These are phyloP conservation scores for Oreortyx pictus DNA, from an alignment of 2,797 vertebrate species.

Conservation along the genomic window DNA sequence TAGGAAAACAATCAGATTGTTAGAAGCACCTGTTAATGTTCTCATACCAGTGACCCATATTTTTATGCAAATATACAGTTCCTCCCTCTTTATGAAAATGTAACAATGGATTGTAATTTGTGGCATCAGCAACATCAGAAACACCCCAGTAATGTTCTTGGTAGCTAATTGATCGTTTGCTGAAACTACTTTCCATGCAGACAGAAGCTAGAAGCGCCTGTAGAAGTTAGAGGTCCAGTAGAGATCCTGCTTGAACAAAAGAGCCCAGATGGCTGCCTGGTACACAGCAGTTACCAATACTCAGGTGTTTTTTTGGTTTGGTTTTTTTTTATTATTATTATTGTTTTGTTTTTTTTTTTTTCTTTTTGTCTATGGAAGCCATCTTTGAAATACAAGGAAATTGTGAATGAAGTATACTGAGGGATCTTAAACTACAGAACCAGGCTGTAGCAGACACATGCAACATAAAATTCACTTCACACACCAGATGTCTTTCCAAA, in stretches of 20 bases:
- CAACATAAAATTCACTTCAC: neutral
- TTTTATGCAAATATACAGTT: constrained; percentile 2
- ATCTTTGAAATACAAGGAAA: constrained; percentile 4
- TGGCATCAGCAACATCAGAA: neutral
- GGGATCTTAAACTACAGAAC: neutral
- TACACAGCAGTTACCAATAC: neutral
- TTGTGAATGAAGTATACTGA: neutral
- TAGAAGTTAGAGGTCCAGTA: constrained; percentile 2
- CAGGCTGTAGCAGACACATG: neutral
- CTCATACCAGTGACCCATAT: neutral
- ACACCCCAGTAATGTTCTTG: neutral
- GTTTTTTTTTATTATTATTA: too few relatives aligned
- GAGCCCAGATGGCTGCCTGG: neutral
- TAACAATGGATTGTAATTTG: constrained; percentile 9
- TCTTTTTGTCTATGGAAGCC: neutral
- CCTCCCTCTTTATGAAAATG: neutral
- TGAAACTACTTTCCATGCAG: neutral
- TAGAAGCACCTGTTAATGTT: neutral
- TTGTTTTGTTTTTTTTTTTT: too few relatives aligned
- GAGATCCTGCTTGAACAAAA: neutral
- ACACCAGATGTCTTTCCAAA: neutral
- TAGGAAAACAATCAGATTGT: neutral
- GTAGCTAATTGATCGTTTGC: neutral
- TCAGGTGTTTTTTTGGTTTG: neutral
- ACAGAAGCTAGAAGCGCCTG: neutral